Evolutionary conservation across 2,797 vertebrate species (phyloP).

Genomic region (Rhinoraja longicauda): DNA sequence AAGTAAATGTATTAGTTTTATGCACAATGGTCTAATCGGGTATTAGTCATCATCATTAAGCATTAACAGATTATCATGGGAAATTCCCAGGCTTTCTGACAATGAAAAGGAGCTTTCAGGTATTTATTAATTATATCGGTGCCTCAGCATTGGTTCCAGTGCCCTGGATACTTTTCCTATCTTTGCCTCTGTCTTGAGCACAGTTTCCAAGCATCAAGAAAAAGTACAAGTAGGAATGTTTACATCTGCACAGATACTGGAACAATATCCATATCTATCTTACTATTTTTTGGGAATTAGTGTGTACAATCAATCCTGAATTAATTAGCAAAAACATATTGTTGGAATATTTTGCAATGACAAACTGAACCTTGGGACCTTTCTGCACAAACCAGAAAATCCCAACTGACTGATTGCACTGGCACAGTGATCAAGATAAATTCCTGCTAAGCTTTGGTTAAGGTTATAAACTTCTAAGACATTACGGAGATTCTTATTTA

Average conservation of each 20-base stretch:
- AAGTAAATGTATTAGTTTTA: background rate
- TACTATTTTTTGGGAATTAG: background rate
- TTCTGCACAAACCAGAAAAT: background rate
- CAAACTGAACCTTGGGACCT: background rate
- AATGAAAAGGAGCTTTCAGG: background rate
- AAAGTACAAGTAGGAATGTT: background rate
- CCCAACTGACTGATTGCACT: background rate
- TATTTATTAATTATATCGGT: background rate
- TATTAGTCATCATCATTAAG: background rate
- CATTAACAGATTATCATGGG: background rate
- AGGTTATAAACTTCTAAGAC: too few relatives aligned
- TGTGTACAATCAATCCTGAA: too few relatives aligned
- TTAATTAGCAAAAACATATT: too few relatives aligned
- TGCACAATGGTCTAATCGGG: background rate
- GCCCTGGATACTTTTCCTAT: background rate
- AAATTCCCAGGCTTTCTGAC: background rate
- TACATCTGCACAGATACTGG: background rate
- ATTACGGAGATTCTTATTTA: background rate
- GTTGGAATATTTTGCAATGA: too few relatives aligned
- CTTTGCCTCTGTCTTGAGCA: background rate
- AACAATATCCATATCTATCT: background rate
- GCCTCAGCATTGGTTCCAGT: background rate
- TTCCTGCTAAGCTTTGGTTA: too few relatives aligned
- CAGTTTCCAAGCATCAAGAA: background rate
- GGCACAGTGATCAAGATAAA: background rate